Conservation (phyloP, 1,140 invertebrate genomes). For the Euborellia annulipes region DNA sequence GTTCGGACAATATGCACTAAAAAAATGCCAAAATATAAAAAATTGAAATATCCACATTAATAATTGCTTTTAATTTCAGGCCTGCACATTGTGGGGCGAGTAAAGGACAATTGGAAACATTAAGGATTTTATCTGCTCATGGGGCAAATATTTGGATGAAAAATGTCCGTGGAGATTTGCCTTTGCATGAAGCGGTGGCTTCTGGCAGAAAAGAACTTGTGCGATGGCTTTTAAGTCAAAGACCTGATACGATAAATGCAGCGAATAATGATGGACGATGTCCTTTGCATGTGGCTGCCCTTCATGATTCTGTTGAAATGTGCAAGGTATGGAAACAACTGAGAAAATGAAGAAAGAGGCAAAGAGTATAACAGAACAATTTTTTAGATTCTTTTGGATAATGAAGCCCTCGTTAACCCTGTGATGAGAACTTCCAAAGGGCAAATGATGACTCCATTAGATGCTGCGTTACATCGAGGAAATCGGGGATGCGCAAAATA, state of each 20-base stretch:
- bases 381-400: constrained; percentile 48
- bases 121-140: constrained; percentile 58
- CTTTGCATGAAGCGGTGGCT: constrained; percentile 86
- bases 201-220: constrained; percentile 77
- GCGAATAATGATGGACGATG: constrained; percentile 86
- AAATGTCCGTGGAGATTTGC: constrained; percentile 79
- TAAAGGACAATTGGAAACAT: constrained; percentile 80
- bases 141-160: constrained; percentile 83
- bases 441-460: constrained; percentile 69
- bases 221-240: constrained; percentile 66
- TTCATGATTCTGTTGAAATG: constrained; percentile 86
- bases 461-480: constrained; percentile 72
- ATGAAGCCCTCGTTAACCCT: constrained; percentile 64
- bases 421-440: constrained; percentile 69
- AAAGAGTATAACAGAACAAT: not conserved
- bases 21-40: too few species aligned
- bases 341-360: too few species aligned
- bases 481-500: constrained; percentile 83
- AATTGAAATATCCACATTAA: too few species aligned
- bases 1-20: too few species aligned
- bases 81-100: constrained; percentile 79
- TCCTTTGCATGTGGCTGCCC: constrained; percentile 82
- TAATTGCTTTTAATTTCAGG: constrained; percentile 23
- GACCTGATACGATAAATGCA: constrained; percentile 70
- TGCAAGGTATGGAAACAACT: constrained; percentile 58